Conservation (phyloP, 2,113 vertebrate species). For the Arenaria interpres region DNA sequence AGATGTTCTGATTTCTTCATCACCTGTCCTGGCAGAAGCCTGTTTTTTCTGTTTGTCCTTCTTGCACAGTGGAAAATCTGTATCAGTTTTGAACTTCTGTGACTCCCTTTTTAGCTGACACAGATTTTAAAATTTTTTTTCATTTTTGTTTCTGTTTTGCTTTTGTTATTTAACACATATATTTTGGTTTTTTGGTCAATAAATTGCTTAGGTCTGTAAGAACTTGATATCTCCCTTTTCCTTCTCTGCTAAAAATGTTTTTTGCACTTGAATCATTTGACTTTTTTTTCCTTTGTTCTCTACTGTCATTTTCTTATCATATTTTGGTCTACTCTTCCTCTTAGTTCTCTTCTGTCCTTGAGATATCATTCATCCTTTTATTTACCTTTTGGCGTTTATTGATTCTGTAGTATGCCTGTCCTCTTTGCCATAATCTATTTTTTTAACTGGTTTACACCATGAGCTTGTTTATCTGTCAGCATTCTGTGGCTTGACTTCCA, state of each 20-base stretch:
- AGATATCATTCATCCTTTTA: not conserved
- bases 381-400: not conserved
- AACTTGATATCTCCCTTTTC: not conserved
- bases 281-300: not conserved
- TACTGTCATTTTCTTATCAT: not conserved
- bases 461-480: not conserved
- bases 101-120: not conserved
- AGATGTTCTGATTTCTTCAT: constrained; percentile 38
- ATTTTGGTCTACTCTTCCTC: not conserved
- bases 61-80: constrained; percentile 33
- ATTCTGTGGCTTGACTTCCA: not conserved
- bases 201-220: not conserved
- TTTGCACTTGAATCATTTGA: not conserved
- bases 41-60: not conserved
- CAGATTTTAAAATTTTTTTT: not conserved
- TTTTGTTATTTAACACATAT: not conserved
- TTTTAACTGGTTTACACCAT: not conserved
- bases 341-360: not conserved
- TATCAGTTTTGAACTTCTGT: not conserved
- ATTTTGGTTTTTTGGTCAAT: not conserved
- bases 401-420: not conserved
- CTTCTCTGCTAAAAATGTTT: not conserved
- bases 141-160: not conserved
- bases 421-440: not conserved
- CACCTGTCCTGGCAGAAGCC: constrained; percentile 35